Evolutionary conservation across 2,113 vertebrate species (phyloP), one percentile per base, ranked within the genome.

Genomic region (Pachycephala philippinensis): DNA sequence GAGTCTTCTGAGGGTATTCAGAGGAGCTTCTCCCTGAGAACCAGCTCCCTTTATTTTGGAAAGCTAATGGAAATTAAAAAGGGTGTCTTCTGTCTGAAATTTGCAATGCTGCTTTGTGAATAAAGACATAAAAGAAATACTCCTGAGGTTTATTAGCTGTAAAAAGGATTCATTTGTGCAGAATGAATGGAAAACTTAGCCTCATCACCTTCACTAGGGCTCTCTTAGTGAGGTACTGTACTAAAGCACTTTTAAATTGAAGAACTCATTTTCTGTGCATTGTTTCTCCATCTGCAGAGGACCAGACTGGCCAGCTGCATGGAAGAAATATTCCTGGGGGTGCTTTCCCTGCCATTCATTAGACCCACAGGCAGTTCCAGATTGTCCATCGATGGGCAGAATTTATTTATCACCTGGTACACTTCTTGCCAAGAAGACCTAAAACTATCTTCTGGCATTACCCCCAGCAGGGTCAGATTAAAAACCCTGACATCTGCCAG

Each of bases 251-350:
- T 84, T 63, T 60, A 89, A 94, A 92, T 63, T 6, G 80, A 76
- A 85, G 84, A 44, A 22, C 56, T 84, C 28, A 23, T 94, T 86
- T 93, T 90, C 80, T 95, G 70, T 82, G 65, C 78, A 77, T 87
- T 94, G 72, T 84, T 97, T 92, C 90, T 89, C 77, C 87, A 86
- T 95, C 84, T 89, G 93, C 84, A 87, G 44, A 92, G 37, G 80
- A 83, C 80, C 33, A 72, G 74, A 35, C n/a, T 81, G 59, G 63
- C 47, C 65, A 94, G 69, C 53, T 87, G 78, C 81, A 84, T 18
- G 21, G 87, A 75, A 61, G 9, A 89, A 88, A 77, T 53, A 35
- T 86, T 94, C 77, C 83, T 90, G 66, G 71, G 71, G 57, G 27
- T 82, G 78, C 44, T 90, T 59, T 44, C 65, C 60, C 87, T 83